Evolutionary conservation across 2,113 vertebrate genomes (phyloP).

Genomic region (Desmodus rotundus): DNA sequence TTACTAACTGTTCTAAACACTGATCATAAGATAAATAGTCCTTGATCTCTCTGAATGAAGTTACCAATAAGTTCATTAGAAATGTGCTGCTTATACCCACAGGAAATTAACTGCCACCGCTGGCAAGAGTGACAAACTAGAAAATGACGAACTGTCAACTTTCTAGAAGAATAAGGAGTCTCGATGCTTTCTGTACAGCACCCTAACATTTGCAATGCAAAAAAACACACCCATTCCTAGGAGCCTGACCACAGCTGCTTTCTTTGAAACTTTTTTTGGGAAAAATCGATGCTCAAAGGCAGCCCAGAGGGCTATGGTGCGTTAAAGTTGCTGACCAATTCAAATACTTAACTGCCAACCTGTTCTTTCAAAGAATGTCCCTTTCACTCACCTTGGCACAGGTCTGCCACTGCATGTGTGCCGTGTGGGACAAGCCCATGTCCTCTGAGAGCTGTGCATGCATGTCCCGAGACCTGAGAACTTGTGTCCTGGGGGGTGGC

Average conservation of each 20-base stretch:
- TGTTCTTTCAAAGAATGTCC: conserved; percentile 41
- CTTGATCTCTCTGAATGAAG: neutral
- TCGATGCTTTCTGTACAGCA: neutral
- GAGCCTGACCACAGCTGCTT: neutral
- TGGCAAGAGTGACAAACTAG: neutral
- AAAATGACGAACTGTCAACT: neutral
- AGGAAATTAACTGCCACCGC: neutral
- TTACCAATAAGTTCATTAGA: neutral
- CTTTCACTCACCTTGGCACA: conserved; percentile 36
- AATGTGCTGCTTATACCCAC: fast-evolving
- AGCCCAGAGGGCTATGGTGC: conserved; percentile 24
- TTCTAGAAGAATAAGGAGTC: neutral
- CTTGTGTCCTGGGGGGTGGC: neutral
- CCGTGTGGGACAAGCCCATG: conserved; percentile 35
- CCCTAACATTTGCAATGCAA: neutral
- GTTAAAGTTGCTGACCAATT: conserved; percentile 25
- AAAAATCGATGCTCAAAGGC: neutral
- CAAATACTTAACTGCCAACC: conserved; percentile 61
- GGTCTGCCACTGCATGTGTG: conserved; percentile 51
- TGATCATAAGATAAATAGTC: neutral
- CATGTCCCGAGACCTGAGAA: neutral
- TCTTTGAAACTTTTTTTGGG: neutral
- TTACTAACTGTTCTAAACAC: neutral
- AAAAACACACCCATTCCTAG: neutral
- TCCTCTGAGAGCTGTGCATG: neutral